phyloP scores from a whole-genome alignment of 1,140 invertebrate genomes.

The Lepidurus arcticus region DNA sequence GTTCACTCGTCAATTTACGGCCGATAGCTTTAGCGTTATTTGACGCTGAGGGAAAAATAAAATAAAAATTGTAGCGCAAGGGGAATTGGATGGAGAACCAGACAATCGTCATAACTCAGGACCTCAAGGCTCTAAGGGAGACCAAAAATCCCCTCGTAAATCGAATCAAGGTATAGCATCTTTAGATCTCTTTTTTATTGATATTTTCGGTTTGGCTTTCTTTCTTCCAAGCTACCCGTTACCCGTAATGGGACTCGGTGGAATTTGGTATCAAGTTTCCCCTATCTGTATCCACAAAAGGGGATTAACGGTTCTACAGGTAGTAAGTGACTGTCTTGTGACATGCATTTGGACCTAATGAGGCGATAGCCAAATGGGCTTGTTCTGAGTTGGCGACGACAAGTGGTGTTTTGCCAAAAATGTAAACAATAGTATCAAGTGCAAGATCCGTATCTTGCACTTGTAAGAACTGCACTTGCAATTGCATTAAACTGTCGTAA shows the following conservation, averaged over 20 bases:
- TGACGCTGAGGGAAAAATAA: no score
- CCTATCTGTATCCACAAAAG: neutral
- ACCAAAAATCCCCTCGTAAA: neutral
- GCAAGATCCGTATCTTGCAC: no score
- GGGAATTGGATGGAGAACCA: neutral
- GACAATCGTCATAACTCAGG: neutral
- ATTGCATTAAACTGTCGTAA: no score
- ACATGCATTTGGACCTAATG: neutral
- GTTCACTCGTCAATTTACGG: neutral
- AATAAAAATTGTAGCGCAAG: neutral
- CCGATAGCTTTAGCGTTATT: neutral
- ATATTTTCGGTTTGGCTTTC: no score
- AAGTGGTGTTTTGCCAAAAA: no score
- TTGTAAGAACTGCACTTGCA: no score
- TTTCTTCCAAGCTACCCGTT: no score
- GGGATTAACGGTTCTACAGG: neutral
- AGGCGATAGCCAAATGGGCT: neutral
- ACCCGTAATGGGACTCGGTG: no score
- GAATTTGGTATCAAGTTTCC: no score
- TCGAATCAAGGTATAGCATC: neutral
- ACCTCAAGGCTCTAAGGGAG: neutral
- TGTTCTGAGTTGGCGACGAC: no score
- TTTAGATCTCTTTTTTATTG: no score
- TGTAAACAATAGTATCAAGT: no score
- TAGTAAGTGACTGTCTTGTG: neutral